Base-by-base conservation (phyloP, 2,888 invertebrate genomes). In the Lasius platythorax region DNA sequence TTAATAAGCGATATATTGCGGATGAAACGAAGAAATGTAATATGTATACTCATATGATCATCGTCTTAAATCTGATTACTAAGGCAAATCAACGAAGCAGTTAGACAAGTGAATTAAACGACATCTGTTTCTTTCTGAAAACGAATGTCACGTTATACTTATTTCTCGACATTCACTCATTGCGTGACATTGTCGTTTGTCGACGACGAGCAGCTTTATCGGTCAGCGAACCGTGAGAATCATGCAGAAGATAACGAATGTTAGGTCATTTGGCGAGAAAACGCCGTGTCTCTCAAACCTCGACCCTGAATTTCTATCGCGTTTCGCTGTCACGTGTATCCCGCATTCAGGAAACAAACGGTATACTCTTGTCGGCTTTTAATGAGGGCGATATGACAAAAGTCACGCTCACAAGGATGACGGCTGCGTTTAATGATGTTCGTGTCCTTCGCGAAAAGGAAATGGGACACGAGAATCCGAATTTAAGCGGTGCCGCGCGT, bases 271-370 rank as follows among this genome's bases (percentile, higher is more conserved):
- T n/a, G 33, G 43, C 58, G 72, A 70, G 82, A 82, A 84, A 79
- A 66, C 67, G 66, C 66, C 83, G 72, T 73, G 83, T 56, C 70
- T 78, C 78, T 78, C 64, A 68, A 85, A 84, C 83, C 87, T 88
- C 85, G 85, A 89, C 89, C 88, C 87, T 87, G 88, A 86, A 88
- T 84, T 82, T 84, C 79, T 63, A 76, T 58, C 66, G 64, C 8
- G 8, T 53, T 53, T n/a, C 53, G 70, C 23, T 28, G 76, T 63
- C 75, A 82, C 82, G 76, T 82, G 68, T 40, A 83, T 73, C 81
- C 83, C 79, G 73, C 79, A 84, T 81, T 84, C 83, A 75, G 58
- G 72, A 68, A 78, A 40, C 63, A 63, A 85, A 88, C 88, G 88
- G 87, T 85, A 85, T 72, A 85, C 75, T 11, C 61, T n/a, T 11